Percentiles rank a stretch among this genome's conserved stretches.
Conservation (phyloP, 2,113 vertebrate species). For the Pyxicephalus adspersus region DNA sequence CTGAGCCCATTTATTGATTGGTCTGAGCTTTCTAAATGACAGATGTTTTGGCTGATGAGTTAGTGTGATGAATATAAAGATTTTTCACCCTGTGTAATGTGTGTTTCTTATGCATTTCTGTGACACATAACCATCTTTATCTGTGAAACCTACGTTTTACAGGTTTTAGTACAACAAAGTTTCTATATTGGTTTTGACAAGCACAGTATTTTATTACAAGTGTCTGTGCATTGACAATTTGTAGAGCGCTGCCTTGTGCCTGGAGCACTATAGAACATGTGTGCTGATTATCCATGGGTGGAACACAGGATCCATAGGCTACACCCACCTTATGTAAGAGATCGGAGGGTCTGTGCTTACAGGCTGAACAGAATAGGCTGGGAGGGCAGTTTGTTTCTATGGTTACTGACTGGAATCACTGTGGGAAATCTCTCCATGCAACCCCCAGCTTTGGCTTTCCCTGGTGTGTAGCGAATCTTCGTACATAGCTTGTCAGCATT, state of each 20-base stretch:
- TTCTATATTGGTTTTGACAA: too few relatives aligned
- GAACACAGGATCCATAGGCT: background rate
- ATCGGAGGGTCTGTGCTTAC: constrained; percentile 39
- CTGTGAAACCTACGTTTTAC: too few relatives aligned
- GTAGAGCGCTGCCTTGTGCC: background rate
- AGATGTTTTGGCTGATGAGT: too few relatives aligned
- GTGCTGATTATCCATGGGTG: background rate
- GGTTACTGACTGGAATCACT: constrained; percentile 39
- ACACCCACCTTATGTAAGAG: constrained; percentile 32
- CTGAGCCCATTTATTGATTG: too few relatives aligned
- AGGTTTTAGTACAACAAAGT: too few relatives aligned
- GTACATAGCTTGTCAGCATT: constrained; percentile 4
- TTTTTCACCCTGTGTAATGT: too few relatives aligned
- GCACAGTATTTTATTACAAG: too few relatives aligned
- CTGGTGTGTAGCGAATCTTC: constrained; percentile 29
- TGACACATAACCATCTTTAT: too few relatives aligned
- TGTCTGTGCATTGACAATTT: background rate
- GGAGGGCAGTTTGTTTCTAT: constrained; percentile 39
- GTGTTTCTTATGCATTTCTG: too few relatives aligned
- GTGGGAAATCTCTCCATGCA: constrained; percentile 36
- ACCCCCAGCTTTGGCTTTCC: constrained; percentile 33
- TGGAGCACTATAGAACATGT: background rate
- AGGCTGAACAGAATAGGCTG: background rate
- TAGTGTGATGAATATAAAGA: too few relatives aligned
- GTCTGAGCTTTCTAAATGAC: too few relatives aligned